Conservation (phyloP, 2,113 vertebrate genomes). For the Hoplias malabaricus region DNA sequence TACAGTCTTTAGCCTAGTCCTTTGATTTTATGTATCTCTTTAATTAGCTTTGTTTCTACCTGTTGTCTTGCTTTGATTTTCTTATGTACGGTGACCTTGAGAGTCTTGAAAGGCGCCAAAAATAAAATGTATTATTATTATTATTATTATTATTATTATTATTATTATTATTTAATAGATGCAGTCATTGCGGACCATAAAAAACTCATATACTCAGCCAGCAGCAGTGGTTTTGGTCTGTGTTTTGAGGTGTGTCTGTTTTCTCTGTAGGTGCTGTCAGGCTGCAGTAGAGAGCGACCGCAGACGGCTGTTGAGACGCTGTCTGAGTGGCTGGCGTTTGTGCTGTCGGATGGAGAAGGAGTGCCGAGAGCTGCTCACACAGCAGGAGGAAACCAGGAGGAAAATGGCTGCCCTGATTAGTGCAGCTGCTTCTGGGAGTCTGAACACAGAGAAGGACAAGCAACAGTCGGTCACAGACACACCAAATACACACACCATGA, state of each 20-base stretch:
- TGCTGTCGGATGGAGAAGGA: conserved; percentile 75
- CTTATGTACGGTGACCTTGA: too few species aligned
- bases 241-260: background rate
- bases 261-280: conserved; percentile 74
- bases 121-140: too few species aligned
- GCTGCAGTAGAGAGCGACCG: conserved; percentile 78
- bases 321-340: conserved; percentile 80
- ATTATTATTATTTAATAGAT: background rate
- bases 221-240: background rate
- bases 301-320: conserved; percentile 72
- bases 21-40: too few species aligned
- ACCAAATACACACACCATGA: conserved; percentile 28
- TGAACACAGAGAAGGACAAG: conserved; percentile 32
- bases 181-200: background rate
- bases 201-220: background rate
- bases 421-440: conserved; percentile 70
- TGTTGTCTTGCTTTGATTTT: too few species aligned
- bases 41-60: too few species aligned
- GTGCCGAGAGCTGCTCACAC: conserved; percentile 70
- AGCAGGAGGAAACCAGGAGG: conserved; percentile 78
- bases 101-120: too few species aligned
- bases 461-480: conserved; percentile 21
- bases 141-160: background rate
- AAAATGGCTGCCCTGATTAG: conserved; percentile 85
- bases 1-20: too few species aligned